phyloP scores from a whole-genome alignment of 2,113 vertebrate species.

The Spilogale gracilis region DNA sequence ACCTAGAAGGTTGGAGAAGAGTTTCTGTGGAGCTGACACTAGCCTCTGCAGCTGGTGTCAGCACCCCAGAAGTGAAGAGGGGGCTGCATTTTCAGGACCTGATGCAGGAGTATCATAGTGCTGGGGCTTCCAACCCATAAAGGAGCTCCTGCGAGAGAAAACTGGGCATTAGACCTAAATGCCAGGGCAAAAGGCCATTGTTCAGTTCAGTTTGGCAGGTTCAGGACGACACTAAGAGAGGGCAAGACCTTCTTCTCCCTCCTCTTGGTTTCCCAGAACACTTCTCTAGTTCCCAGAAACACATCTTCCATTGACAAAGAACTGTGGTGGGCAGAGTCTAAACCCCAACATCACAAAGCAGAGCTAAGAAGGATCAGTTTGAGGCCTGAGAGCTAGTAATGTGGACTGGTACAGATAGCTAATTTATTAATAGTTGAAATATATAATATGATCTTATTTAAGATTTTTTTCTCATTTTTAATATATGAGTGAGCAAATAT shows the following conservation, averaged over 20 bases:
- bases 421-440: background rate
- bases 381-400: background rate
- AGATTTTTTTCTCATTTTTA: background rate
- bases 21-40: background rate
- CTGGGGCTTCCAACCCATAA: fast-evolving
- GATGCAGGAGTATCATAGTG: fast-evolving
- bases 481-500: background rate
- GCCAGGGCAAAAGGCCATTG: background rate
- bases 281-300: background rate
- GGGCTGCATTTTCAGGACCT: too few relatives aligned
- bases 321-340: background rate
- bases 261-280: background rate
- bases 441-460: background rate
- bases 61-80: too few relatives aligned
- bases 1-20: background rate
- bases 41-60: fast-evolving
- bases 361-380: background rate
- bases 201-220: background rate
- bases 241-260: background rate
- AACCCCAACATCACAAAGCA: too few relatives aligned
- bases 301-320: background rate
- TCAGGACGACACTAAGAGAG: background rate
- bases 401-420: background rate
- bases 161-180: too few relatives aligned
- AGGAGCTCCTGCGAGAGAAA: background rate